phyloP scores from a whole-genome alignment of 2,113 vertebrate genomes.

The Piprites chloris region DNA sequence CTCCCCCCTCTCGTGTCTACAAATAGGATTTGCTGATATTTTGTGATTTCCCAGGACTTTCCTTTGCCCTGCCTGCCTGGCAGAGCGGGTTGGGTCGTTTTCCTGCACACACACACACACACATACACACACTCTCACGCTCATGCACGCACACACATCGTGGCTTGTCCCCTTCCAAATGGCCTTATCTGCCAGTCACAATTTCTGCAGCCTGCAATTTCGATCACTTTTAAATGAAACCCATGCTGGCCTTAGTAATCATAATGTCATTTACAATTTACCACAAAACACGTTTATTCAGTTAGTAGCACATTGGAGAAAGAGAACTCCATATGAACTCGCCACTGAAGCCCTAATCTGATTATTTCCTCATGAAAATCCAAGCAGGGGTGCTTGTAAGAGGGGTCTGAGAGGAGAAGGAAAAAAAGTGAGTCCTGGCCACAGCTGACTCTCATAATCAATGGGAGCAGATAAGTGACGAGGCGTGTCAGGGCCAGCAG shows the following conservation, averaged over 20 bases:
- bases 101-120: not conserved
- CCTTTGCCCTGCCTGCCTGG: not conserved
- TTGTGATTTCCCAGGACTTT: not conserved
- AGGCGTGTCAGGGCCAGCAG: slow-evolving; percentile 64
- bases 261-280: slow-evolving; percentile 86
- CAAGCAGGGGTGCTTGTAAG: slow-evolving; percentile 83
- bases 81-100: not conserved
- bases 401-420: slow-evolving; percentile 65
- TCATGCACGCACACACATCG: fast-evolving
- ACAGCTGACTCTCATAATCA: slow-evolving; percentile 84
- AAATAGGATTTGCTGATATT: not conserved
- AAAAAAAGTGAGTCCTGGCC: slow-evolving; percentile 59
- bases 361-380: slow-evolving; percentile 89
- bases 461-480: slow-evolving; percentile 75
- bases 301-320: slow-evolving; percentile 83
- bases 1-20: not conserved
- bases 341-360: slow-evolving; percentile 81
- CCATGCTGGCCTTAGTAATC: slow-evolving; percentile 83
- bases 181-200: slow-evolving; percentile 77
- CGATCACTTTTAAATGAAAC: slow-evolving; percentile 85
- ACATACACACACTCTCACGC: no score
- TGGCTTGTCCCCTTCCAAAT: slow-evolving; percentile 45
- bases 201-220: slow-evolving; percentile 77
- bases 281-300: slow-evolving; percentile 84
- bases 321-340: slow-evolving; percentile 86